Evolutionary conservation across 2,888 invertebrate species (phyloP).

Genomic region (Drepanosiphum platanoidis): DNA sequence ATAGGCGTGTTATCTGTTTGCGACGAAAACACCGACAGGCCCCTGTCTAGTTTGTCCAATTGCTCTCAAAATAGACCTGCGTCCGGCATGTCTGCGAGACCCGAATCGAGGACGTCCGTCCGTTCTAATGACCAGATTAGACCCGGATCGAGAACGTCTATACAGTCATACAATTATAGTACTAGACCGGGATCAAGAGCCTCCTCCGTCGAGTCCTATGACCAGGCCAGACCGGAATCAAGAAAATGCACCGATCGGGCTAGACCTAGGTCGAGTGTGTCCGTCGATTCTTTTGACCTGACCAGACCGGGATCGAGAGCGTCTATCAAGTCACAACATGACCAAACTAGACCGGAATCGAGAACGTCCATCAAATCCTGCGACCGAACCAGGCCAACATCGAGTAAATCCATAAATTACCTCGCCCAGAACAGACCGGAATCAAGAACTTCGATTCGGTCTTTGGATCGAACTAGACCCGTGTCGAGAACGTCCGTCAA

Average conservation of each 20-base stretch:
- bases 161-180: not conserved
- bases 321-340: too few relatives aligned
- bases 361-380: not conserved
- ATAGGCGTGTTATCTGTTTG: not conserved
- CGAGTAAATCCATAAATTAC: not conserved
- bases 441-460: not conserved
- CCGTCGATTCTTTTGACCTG: too few relatives aligned
- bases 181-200: not conserved
- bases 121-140: not conserved
- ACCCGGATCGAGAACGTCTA: not conserved
- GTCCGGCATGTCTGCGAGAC: not conserved
- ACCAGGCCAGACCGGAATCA: not conserved
- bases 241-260: not conserved
- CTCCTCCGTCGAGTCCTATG: not conserved
- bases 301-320: too few relatives aligned
- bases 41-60: not conserved
- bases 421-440: not conserved
- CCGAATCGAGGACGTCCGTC: not conserved
- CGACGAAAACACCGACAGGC: not conserved
- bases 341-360: not conserved
- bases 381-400: not conserved
- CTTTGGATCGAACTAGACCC: not conserved
- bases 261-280: not conserved
- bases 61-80: not conserved
- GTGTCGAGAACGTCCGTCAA: not conserved